Evolutionary conservation across 2,888 invertebrate species (phyloP).

Genomic region (Melanostoma mellinum): DNA sequence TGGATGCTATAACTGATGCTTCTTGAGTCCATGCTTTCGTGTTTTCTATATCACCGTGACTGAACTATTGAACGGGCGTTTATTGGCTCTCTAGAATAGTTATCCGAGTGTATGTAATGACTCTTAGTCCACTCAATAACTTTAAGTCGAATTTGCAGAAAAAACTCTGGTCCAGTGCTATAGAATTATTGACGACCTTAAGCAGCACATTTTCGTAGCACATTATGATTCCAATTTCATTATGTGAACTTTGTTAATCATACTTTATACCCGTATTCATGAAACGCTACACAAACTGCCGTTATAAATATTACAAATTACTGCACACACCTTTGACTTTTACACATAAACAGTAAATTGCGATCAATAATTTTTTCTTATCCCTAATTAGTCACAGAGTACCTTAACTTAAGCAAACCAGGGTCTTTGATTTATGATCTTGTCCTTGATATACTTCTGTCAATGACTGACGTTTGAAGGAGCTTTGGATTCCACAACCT

Average conservation of each 20-base stretch:
- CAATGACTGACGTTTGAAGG: conserved; percentile 60
- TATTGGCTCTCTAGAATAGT: too few species aligned
- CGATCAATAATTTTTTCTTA: conserved; percentile 21
- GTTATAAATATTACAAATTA: conserved; percentile 52
- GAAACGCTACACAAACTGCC: conserved; percentile 43
- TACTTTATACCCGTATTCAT: conserved; percentile 34
- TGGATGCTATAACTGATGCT: too few species aligned
- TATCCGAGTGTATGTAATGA: too few species aligned
- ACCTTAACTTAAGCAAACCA: conserved; percentile 47
- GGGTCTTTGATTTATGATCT: conserved; percentile 67
- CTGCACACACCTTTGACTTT: conserved; percentile 30
- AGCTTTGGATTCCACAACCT: conserved; percentile 46
- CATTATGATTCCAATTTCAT: conserved; percentile 26
- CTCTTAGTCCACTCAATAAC: too few species aligned
- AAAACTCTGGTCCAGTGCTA: neutral
- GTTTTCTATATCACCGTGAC: too few species aligned
- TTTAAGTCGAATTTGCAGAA: too few species aligned
- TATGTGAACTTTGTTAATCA: conserved; percentile 1
- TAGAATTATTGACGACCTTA: too few species aligned
- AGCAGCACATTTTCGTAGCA: conserved; percentile 48
- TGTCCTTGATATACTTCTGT: conserved; percentile 71
- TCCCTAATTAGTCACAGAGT: conserved; percentile 68
- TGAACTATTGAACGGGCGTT: too few species aligned
- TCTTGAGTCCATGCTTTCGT: too few species aligned
- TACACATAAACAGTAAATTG: conserved; percentile 20